These are phyloP conservation scores for Lepisosteus osseus DNA, from an alignment of 2,113 vertebrate genomes.

Conservation along the genomic window DNA sequence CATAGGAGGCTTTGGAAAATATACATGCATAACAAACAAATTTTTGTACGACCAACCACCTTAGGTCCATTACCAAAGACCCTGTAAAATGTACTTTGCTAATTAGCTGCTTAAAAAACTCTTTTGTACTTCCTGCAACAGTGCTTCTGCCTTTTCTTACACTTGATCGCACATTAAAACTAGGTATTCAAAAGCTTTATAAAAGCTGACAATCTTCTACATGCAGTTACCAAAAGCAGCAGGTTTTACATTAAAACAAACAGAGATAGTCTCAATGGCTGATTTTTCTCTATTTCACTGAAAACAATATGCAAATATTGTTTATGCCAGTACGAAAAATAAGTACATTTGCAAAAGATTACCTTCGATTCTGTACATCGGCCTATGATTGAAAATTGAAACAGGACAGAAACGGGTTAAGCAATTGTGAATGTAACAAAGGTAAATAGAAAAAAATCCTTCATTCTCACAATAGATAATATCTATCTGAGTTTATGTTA, in stretches of 20 bases:
- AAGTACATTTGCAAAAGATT: too few relatives aligned
- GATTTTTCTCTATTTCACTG: slow-evolving; percentile 6
- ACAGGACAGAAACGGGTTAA: slow-evolving; percentile 37
- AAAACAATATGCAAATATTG: too few relatives aligned
- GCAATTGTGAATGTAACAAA: slow-evolving; percentile 7
- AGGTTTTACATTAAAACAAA: slow-evolving; percentile 27
- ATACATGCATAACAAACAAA: slow-evolving; percentile 43
- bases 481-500: slow-evolving; percentile 15
- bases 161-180: slow-evolving; percentile 24
- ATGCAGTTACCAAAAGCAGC: slow-evolving; percentile 19
- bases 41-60: slow-evolving; percentile 5
- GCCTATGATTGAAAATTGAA: not conserved
- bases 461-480: slow-evolving; percentile 25
- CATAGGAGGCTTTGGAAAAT: slow-evolving; percentile 42
- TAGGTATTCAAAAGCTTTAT: slow-evolving; percentile 54
- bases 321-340: too few relatives aligned
- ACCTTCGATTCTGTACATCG: too few relatives aligned
- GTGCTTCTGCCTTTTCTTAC: not conserved
- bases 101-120: slow-evolving; percentile 27
- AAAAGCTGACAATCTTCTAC: slow-evolving; percentile 49
- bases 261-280: slow-evolving; percentile 42
- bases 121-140: not conserved
- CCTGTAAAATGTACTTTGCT: slow-evolving; percentile 6
- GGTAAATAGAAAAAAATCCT: slow-evolving; percentile 31
- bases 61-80: slow-evolving; percentile 3